phyloP scores from a whole-genome alignment of 2,113 vertebrate genomes.

The Pycnonotus jocosus region DNA sequence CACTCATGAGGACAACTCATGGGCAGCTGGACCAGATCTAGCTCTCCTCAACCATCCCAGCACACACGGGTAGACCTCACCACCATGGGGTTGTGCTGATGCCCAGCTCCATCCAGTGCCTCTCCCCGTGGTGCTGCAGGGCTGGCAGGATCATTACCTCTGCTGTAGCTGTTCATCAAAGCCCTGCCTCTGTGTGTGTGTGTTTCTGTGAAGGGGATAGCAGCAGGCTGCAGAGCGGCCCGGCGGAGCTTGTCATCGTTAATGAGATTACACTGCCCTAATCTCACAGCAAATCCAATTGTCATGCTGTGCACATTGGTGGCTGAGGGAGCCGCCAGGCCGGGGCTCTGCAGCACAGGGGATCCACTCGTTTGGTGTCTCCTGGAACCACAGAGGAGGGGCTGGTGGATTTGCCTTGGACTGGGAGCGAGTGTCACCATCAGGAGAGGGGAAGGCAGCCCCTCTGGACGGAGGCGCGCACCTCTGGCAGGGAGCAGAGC shows the following conservation, averaged over 20 bases:
- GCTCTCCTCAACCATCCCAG: neutral
- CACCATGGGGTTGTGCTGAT: rapidly evolving
- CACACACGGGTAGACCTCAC: neutral
- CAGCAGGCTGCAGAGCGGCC: neutral
- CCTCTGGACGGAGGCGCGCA: rapidly evolving
- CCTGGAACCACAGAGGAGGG: neutral
- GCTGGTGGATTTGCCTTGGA: neutral
- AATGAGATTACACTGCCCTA: conserved; percentile 35
- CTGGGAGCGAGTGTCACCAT: neutral
- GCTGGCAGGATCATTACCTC: neutral
- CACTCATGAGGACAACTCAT: rapidly evolving
- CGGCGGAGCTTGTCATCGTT: neutral
- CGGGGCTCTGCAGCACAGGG: neutral
- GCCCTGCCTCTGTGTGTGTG: neutral
- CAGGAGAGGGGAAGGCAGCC: neutral
- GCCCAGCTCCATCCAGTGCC: neutral
- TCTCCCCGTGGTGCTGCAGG: neutral
- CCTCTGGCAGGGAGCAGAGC: neutral
- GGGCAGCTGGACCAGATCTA: neutral
- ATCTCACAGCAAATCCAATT: conserved; percentile 47
- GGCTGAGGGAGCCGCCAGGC: neutral
- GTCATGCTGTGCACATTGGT: neutral
- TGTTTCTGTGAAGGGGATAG: neutral
- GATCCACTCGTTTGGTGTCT: neutral
- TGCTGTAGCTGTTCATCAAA: neutral